Evolutionary conservation across 1,140 invertebrate genomes (phyloP).

Genomic region (Conus betulinus): DNA sequence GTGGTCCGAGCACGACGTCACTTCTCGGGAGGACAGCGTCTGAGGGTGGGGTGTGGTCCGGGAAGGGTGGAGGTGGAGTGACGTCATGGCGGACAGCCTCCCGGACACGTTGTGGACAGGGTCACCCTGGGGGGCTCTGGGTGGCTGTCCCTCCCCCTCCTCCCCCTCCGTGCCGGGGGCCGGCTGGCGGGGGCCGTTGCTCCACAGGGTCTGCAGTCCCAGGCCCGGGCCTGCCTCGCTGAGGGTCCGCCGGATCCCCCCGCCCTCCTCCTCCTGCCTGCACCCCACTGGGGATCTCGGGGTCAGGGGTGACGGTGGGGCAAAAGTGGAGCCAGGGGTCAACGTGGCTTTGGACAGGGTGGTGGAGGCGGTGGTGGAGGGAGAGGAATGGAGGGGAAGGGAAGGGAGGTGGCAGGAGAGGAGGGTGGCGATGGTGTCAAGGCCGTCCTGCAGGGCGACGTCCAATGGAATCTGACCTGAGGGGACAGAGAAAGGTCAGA

Average conservation of each 20-base stretch:
- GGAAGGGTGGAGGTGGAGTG: background rate
- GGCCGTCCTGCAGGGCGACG: background rate
- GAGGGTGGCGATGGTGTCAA: background rate
- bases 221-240: background rate
- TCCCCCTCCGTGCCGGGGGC: background rate
- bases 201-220: background rate
- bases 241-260: background rate
- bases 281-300: background rate
- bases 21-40: background rate
- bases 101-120: background rate
- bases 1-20: background rate
- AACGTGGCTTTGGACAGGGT: background rate
- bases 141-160: background rate
- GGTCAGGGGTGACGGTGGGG: background rate
- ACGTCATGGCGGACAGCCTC: background rate
- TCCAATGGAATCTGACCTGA: constrained; percentile 20
- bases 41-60: background rate
- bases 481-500: background rate
- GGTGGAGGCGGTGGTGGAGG: background rate
- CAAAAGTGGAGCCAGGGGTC: constrained; percentile 1
- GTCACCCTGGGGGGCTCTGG: background rate
- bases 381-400: background rate
- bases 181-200: background rate
- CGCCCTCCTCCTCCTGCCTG: background rate
- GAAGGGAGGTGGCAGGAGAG: background rate